These are phyloP conservation scores for Momotus momota DNA, from an alignment of 2,797 vertebrate genomes.

Conservation along the genomic window DNA sequence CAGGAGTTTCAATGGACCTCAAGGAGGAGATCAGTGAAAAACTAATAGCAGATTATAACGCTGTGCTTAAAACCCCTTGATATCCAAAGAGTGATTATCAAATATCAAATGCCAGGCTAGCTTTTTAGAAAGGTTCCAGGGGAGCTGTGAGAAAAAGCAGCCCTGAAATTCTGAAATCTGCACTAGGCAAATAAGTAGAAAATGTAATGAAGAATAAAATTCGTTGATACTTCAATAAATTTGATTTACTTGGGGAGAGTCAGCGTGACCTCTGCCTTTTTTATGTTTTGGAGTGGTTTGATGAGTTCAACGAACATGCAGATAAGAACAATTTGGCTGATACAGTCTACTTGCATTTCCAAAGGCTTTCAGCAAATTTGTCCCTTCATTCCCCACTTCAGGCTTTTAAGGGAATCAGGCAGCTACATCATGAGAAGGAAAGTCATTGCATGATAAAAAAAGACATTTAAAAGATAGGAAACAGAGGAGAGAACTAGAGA, in stretches of 20 bases:
- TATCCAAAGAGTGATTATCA: background rate
- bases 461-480: background rate
- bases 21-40: background rate
- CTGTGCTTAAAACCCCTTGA: background rate
- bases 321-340: constrained; percentile 2
- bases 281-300: background rate
- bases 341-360: background rate
- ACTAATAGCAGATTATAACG: background rate
- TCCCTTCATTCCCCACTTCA: background rate
- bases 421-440: background rate
- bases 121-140: background rate
- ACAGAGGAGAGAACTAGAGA: background rate
- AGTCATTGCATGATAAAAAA: background rate
- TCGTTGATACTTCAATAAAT: background rate
- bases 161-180: background rate
- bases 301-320: background rate
- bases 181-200: background rate
- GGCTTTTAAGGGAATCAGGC: background rate
- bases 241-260: background rate
- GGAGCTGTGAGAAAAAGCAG: background rate
- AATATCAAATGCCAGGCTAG: background rate
- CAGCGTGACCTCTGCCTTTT: background rate
- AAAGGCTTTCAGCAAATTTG: background rate
- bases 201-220: background rate
- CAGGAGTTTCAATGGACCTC: background rate